Evolutionary conservation across 2,113 vertebrate genomes (phyloP), one percentile per base, ranked within the genome.

Genomic region (Acanthochromis polyacanthus): DNA sequence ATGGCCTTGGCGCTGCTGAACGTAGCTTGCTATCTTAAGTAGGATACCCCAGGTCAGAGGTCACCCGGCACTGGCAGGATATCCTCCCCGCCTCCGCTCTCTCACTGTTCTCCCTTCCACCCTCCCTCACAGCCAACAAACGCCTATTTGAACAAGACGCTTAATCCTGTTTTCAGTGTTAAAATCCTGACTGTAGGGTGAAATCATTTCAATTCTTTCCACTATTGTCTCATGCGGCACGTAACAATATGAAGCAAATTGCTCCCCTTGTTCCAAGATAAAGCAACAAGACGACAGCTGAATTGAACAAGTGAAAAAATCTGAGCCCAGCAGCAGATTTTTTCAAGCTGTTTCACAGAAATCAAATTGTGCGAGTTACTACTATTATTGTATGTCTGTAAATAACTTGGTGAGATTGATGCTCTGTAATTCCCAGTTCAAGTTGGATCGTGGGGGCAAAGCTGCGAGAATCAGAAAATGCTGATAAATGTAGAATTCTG

Each of bases 31-130:
- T 85, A 66, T 87, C 78, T 84, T 57, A 56, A 91, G 80, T 62
- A 87, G 92, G 90, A 94, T 91, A 90, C 94, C 91, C 89, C 48
- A 74, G 85, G 87, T 91, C 82, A 84, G 73, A 92, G 88, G 83
- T 91, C 75, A 15, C 16, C 7, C 23, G 4, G 64, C 38, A 10
- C 71, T 58, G 55, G 58, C 89, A 93, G 93, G 93, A 94, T 89
- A 87, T 93, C 93, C 94, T 90, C 28, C 70, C 58, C 61, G 67
- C 59, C 40, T 81, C 40, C 74, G 68, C 30, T 25, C 71, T 57
- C 53, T 43, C 12, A 28, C 71, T 23, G 19, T 15, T 73, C 51
- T 67, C 76, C 61, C 48, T 62, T 23, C 15, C 48, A 56, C 38
- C 61, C 38, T 28, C 58, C 61, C 77, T 88, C 46, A 43, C 40